Evolutionary conservation across 2,888 invertebrate genomes (phyloP).

Genomic region (Carabus problematicus): DNA sequence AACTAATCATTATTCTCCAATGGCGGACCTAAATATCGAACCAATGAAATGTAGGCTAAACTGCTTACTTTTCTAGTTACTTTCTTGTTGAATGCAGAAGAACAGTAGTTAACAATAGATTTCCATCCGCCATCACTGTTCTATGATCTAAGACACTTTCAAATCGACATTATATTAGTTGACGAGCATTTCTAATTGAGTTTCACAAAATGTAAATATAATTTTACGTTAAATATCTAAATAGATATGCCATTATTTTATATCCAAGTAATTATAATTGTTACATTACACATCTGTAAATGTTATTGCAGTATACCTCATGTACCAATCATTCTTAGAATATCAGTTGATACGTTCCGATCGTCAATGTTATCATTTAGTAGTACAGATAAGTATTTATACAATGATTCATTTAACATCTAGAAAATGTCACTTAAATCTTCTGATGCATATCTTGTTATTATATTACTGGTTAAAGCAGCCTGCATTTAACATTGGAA

Average conservation of each 20-base stretch:
- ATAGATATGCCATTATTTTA: conserved; percentile 1
- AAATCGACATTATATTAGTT: conserved; percentile 31
- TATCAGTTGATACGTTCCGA: no score
- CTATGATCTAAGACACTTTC: conserved; percentile 34
- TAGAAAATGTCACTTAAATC: no score
- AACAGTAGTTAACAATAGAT: conserved; percentile 8
- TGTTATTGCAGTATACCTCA: not conserved
- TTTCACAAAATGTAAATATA: not conserved
- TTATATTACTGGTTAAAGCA: no score
- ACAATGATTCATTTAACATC: no score
- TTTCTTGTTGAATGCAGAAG: not conserved
- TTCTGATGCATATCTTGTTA: no score
- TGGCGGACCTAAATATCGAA: conserved; percentile 17
- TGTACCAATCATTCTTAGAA: no score
- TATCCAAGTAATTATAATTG: not conserved
- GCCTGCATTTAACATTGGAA: no score
- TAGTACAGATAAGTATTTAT: no score
- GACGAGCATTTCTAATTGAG: conserved; percentile 28
- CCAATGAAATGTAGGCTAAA: not conserved
- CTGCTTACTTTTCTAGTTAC: conserved; percentile 6
- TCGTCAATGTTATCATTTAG: no score
- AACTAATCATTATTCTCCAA: not conserved
- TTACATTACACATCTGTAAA: not conserved
- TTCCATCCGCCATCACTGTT: conserved; percentile 16
- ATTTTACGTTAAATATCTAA: not conserved